A percentile compares a stretch with the other conserved stretches of the same genome.
Evolutionary conservation across 2,113 vertebrate genomes (phyloP).

Genomic region (Orcinus orca): DNA sequence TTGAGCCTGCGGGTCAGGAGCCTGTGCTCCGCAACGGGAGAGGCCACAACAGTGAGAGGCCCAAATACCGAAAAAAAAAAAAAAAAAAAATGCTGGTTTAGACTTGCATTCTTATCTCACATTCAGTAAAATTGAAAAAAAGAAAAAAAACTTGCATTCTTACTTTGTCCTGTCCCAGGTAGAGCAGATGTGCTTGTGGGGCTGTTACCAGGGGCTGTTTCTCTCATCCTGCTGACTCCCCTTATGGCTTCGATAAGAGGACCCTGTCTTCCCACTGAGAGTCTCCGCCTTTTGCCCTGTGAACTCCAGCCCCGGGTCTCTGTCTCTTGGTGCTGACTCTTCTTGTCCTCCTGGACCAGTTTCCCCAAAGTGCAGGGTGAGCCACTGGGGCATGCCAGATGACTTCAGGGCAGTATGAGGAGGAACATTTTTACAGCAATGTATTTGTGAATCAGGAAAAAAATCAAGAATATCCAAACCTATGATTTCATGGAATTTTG

Average conservation of each 20-base stretch:
- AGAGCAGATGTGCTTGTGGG: not conserved
- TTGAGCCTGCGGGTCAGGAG: too few species aligned
- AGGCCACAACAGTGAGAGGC: too few species aligned
- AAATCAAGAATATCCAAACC: not conserved
- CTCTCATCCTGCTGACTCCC: not conserved
- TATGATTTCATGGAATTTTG: not conserved
- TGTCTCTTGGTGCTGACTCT: rapidly evolving
- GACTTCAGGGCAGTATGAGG: not conserved
- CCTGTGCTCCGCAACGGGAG: too few species aligned
- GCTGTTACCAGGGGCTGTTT: not conserved
- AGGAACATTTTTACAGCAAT: not conserved
- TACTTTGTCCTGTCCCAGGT: not conserved
- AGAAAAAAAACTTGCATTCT: not conserved
- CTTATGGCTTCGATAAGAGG: not conserved
- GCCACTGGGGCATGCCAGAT: rapidly evolving
- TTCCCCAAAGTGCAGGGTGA: not conserved
- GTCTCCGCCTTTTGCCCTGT: too few species aligned
- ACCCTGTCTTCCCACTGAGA: not conserved
- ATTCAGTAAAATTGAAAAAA: not conserved
- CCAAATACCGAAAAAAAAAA: too few species aligned
- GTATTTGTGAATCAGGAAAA: not conserved
- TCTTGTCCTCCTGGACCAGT: not conserved
- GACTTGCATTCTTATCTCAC: not conserved
- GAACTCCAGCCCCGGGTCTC: not conserved
- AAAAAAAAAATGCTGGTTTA: not conserved